Evolutionary conservation across 2,113 vertebrate species (phyloP).

Genomic region (Hemibates koningsi): DNA sequence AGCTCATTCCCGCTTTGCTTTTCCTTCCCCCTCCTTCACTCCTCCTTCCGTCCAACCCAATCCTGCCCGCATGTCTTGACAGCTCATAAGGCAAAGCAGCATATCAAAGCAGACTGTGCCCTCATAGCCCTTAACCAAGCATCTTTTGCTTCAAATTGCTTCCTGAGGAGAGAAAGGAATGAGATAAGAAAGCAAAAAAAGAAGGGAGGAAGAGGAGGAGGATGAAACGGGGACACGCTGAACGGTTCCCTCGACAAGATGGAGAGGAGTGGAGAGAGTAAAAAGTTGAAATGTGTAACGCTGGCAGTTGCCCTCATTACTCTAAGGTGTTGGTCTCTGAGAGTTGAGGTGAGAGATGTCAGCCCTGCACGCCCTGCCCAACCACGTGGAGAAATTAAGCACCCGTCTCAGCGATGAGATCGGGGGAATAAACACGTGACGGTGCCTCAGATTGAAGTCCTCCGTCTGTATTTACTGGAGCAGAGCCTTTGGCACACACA

Average conservation of each 20-base stretch:
- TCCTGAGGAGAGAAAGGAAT: conserved; percentile 34
- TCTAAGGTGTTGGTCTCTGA: conserved; percentile 2
- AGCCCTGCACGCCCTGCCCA: background rate
- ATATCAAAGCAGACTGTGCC: conserved; percentile 54
- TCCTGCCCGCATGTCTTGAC: conserved; percentile 45
- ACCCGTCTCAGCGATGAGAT: conserved; percentile 11
- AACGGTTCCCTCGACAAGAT: background rate
- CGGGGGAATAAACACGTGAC: conserved; percentile 41
- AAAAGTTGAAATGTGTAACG: conserved; percentile 9
- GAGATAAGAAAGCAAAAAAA: conserved; percentile 27
- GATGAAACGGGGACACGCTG: background rate
- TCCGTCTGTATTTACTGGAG: conserved; percentile 53
- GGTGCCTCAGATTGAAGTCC: conserved; percentile 24
- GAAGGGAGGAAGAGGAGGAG: background rate
- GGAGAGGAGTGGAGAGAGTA: background rate
- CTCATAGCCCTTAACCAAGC: conserved; percentile 58
- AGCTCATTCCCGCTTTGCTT: background rate
- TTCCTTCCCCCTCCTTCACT: background rate
- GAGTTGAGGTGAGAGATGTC: conserved; percentile 17
- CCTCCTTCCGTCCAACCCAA: background rate
- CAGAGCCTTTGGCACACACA: background rate
- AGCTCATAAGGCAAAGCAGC: conserved; percentile 58
- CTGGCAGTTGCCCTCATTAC: background rate
- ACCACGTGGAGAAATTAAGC: conserved; percentile 30
- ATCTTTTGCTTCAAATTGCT: conserved; percentile 61